These are phyloP conservation scores for Sitophilus oryzae DNA, from an alignment of 1,140 invertebrate species.

Conservation along the genomic window DNA sequence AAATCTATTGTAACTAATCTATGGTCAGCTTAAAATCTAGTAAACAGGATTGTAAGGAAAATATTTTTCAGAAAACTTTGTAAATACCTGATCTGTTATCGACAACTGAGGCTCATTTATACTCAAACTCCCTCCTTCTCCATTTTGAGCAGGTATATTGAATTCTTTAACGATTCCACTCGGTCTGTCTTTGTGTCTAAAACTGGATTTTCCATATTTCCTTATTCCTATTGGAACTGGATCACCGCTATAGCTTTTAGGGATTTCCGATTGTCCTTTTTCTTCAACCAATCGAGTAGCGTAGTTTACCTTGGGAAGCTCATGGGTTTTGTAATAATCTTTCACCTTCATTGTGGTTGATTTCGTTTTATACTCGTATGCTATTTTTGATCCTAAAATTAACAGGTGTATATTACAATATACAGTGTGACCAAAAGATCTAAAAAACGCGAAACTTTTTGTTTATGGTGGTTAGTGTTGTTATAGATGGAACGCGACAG, in stretches of 20 bases:
- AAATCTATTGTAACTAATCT: too few relatives aligned
- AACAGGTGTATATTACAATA: not conserved
- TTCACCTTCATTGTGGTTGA: slow-evolving; percentile 43
- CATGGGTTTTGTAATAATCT: slow-evolving; percentile 39
- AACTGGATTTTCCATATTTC: slow-evolving; percentile 34
- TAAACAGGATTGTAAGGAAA: too few relatives aligned
- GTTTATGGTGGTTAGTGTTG: too few relatives aligned
- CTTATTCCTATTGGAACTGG: slow-evolving; percentile 23
- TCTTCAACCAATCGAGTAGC: not conserved
- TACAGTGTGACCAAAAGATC: too few relatives aligned
- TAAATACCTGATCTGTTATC: slow-evolving; percentile 8
- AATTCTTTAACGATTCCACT: slow-evolving; percentile 31
- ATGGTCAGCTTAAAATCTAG: too few relatives aligned
- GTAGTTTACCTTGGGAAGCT: slow-evolving; percentile 3
- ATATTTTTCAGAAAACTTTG: too few relatives aligned
- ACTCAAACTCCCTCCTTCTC: not conserved
- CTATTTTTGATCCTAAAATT: slow-evolving; percentile 7
- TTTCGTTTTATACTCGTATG: slow-evolving; percentile 46
- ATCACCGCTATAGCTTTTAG: slow-evolving; percentile 28
- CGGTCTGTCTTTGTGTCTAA: slow-evolving; percentile 35
- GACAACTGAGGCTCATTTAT: not conserved
- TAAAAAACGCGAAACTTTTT: too few relatives aligned
- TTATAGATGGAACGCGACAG: too few relatives aligned
- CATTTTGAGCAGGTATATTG: slow-evolving; percentile 4
- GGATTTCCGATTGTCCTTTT: slow-evolving; percentile 27